Base-by-base conservation (phyloP, 1,140 invertebrate genomes). In the Babylonia areolata region DNA sequence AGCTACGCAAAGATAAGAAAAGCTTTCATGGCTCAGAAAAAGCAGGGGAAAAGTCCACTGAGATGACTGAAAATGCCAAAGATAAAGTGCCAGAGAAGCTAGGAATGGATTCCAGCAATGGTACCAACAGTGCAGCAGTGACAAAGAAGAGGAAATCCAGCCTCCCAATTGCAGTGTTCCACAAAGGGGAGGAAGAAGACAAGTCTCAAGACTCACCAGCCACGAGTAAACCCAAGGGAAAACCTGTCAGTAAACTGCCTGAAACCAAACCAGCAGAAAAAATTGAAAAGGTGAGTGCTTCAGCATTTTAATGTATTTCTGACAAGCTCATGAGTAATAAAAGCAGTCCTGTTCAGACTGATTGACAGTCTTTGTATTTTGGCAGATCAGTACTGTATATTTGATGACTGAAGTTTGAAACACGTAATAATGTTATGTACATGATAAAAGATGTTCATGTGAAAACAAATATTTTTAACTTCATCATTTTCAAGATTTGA, bases 61-160 rank as follows among this genome's bases (percentile, higher is more conserved):
- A 39, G 3, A 40, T 46, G 20, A 40, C 20, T 23, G 78, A 80
- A 0, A 46, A 40, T 28, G 31, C 20, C 28, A 31, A 80, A 51
- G n/a, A 31, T 80, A 58, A 69, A 23, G 15, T 17, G 6, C 1
- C 11, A 69, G 81, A 82, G 35, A 64, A 40, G 3, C 1, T 12
- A 39, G 46, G 23, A 33, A 6, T 39, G 1, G 17, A 23, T 51
- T 28, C 42, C 31, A 35, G 54, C 23, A 42, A 80, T n/a, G n/a
- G n/a, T n/a, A n/a, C n/a, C 11, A 58, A 51, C 28, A 54, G 23
- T 28, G 31, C 23, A 9, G 40, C n/a, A 12, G 77, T 39, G 6
- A 12, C 23, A 17, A 40, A 64, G n/a, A 82, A 39, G 64, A 54
- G 81, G n/a, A 64, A 46, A 82, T 40, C 81, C 51, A 82, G 81